phyloP scores from a whole-genome alignment of 1,140 invertebrate genomes.

The Euwallacea similis region DNA sequence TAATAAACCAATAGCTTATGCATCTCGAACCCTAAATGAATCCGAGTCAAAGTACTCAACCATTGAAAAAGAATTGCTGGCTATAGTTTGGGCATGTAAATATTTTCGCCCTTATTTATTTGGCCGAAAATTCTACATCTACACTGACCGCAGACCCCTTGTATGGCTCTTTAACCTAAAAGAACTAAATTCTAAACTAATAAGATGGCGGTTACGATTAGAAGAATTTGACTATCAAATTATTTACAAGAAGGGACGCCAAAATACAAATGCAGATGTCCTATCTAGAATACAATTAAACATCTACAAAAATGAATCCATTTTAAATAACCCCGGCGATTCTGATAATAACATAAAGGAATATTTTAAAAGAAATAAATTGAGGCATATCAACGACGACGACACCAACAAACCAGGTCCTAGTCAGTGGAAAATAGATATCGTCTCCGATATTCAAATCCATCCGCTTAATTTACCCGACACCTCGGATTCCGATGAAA shows the following conservation, averaged over 20 bases:
- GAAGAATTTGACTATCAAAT: constrained; percentile 55
- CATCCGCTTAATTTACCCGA: background rate
- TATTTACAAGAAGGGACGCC: constrained; percentile 51
- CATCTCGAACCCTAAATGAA: constrained; percentile 23
- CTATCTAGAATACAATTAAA: constrained; percentile 21
- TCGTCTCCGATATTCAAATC: background rate
- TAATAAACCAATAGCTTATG: constrained; percentile 17
- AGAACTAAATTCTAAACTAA: constrained; percentile 52
- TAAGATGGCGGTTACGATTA: constrained; percentile 53
- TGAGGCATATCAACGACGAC: background rate
- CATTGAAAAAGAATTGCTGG: constrained; percentile 28
- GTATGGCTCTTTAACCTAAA: constrained; percentile 51
- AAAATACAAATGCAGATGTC: constrained; percentile 41
- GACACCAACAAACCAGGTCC: background rate
- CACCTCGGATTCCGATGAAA: background rate
- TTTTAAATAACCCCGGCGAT: background rate
- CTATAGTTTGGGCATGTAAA: constrained; percentile 30
- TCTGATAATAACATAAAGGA: background rate
- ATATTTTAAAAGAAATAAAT: background rate
- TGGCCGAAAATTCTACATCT: constrained; percentile 18
- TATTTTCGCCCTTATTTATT: constrained; percentile 31
- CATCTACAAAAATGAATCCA: background rate
- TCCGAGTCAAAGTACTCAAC: constrained; percentile 23
- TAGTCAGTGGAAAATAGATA: background rate
- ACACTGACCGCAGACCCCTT: constrained; percentile 39